phyloP scores from a whole-genome alignment of 1,140 invertebrate species.

The Telenomus remus region DNA sequence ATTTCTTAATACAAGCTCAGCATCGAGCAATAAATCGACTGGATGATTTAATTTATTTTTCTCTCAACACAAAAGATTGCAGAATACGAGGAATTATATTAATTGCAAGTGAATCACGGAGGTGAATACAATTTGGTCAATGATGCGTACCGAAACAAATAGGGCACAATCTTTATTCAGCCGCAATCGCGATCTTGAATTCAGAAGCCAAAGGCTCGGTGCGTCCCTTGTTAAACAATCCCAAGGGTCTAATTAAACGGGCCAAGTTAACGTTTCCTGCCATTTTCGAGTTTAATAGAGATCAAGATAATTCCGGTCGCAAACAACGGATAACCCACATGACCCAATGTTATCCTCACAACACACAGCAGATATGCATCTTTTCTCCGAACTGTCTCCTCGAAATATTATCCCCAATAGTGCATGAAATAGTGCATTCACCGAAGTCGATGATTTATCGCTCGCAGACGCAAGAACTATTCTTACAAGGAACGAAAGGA shows the following conservation, averaged over 20 bases:
- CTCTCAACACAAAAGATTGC: no score
- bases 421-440: slow-evolving; percentile 14
- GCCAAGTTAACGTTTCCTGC: slow-evolving; percentile 50
- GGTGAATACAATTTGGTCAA: slow-evolving; percentile 8
- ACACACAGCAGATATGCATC: slow-evolving; percentile 40
- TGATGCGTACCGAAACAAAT: slow-evolving; percentile 31
- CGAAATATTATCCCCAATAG: slow-evolving; percentile 23
- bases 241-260: slow-evolving; percentile 51
- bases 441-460: slow-evolving; percentile 10
- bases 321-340: slow-evolving; percentile 35
- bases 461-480: not conserved
- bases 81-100: not conserved
- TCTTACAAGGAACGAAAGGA: no score
- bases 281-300: slow-evolving; percentile 50
- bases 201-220: slow-evolving; percentile 18
- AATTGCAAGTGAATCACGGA: slow-evolving; percentile 7
- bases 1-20: no score
- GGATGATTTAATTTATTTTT: not conserved
- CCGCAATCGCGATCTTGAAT: slow-evolving; percentile 23
- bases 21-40: not conserved
- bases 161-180: slow-evolving; percentile 32
- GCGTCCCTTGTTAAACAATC: slow-evolving; percentile 47
- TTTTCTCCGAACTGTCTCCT: slow-evolving; percentile 18
- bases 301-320: slow-evolving; percentile 41
- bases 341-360: slow-evolving; percentile 27